phyloP scores from a whole-genome alignment of 2,113 vertebrate genomes.

The Chaetodon trifascialis region DNA sequence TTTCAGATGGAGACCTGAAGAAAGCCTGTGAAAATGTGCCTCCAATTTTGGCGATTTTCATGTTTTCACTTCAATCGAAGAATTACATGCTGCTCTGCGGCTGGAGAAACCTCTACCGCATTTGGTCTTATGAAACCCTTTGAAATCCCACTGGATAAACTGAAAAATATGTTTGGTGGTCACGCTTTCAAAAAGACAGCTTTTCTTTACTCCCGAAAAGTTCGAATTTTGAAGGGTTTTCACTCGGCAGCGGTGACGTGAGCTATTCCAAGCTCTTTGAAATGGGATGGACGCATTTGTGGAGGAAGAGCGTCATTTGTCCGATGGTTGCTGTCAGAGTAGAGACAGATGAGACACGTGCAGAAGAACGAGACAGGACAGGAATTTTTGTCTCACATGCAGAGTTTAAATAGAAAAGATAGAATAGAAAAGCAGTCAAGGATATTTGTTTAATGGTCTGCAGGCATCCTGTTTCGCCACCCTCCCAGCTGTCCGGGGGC shows the following conservation, averaged over 20 bases:
- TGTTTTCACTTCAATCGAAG: slow-evolving; percentile 38
- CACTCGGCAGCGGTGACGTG: background rate
- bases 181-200: slow-evolving; percentile 24
- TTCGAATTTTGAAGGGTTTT: background rate
- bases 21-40: background rate
- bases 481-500: slow-evolving; percentile 18
- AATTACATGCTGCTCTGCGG: slow-evolving; percentile 23
- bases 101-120: slow-evolving; percentile 38
- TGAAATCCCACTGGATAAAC: slow-evolving; percentile 53
- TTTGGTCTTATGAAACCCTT: slow-evolving; percentile 45
- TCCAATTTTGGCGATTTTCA: slow-evolving; percentile 40
- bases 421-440: background rate
- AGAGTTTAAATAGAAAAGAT: background rate
- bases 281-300: background rate
- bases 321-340: background rate
- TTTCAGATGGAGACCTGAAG: slow-evolving; percentile 11
- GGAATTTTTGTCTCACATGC: background rate
- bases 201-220: slow-evolving; percentile 21
- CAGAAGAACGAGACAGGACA: background rate
- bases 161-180: slow-evolving; percentile 38
- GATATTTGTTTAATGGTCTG: slow-evolving; percentile 12
- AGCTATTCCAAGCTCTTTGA: background rate
- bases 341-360: background rate
- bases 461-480: slow-evolving; percentile 27
- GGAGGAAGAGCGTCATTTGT: background rate